Percentiles rank a stretch among this genome's conserved stretches.
Evolutionary conservation across 2,113 vertebrate species (phyloP).

Genomic region (Rousettus leschenaultii): DNA sequence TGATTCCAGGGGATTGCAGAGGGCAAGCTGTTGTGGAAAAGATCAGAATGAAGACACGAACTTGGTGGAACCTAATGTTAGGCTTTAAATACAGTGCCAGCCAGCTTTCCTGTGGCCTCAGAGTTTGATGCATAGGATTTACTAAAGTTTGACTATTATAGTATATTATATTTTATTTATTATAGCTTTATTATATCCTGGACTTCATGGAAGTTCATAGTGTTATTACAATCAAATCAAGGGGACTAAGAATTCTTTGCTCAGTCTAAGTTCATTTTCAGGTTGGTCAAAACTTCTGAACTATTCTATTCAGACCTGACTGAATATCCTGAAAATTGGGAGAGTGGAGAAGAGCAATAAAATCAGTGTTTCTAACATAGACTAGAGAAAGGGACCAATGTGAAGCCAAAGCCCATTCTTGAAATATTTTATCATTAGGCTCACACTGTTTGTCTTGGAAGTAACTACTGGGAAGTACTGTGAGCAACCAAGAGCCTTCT

Average conservation of each 20-base stretch:
- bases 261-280: neutral
- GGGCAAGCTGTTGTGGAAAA: neutral
- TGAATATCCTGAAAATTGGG: neutral
- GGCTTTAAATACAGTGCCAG: neutral
- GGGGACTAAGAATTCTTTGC: neutral
- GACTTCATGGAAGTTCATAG: neutral
- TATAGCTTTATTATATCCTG: neutral
- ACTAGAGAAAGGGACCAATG: neutral
- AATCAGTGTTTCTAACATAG: neutral
- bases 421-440: neutral
- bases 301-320: neutral
- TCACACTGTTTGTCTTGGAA: neutral
- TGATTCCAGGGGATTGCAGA: neutral
- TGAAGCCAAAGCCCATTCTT: neutral
- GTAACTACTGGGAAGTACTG: neutral
- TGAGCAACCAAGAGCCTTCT: neutral
- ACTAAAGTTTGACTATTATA: neutral
- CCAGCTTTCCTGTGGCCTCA: neutral
- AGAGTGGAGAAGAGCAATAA: accelerated
- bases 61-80: too few species aligned
- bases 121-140: neutral
- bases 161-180: too few species aligned
- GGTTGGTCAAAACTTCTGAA: neutral
- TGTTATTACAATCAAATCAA: neutral
- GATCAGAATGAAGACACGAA: neutral